Evolutionary conservation across 2,797 vertebrate species (phyloP).

Genomic region (Thripadectes ignobilis): DNA sequence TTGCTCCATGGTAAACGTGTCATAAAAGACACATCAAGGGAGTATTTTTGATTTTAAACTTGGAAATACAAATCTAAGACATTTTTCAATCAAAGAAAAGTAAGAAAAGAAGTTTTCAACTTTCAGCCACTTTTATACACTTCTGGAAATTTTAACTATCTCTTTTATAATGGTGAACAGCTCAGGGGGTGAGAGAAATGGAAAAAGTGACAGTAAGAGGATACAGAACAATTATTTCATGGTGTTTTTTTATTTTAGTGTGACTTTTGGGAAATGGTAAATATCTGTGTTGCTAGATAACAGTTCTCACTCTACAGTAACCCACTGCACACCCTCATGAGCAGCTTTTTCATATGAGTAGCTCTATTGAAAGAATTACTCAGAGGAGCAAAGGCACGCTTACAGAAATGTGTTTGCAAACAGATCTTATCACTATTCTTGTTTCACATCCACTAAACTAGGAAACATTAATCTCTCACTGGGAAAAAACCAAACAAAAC

Average conservation of each 20-base stretch:
- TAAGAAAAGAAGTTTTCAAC: background rate
- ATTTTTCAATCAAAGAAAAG: background rate
- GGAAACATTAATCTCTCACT: background rate
- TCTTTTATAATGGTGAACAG: background rate
- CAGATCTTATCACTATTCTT: background rate
- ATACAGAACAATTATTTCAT: background rate
- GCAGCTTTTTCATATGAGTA: background rate
- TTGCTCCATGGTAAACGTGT: background rate
- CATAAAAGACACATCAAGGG: background rate
- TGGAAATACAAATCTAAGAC: background rate
- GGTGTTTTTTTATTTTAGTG: background rate
- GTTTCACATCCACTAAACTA: background rate
- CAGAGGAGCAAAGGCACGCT: background rate
- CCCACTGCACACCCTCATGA: background rate
- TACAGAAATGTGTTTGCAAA: background rate
- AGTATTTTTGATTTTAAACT: background rate
- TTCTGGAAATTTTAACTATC: background rate
- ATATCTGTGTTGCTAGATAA: background rate
- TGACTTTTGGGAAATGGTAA: background rate
- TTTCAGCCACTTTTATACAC: background rate
- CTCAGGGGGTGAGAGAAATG: background rate
- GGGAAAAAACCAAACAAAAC: background rate
- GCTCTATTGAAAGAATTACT: background rate
- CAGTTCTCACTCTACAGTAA: background rate
- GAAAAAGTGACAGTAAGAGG: background rate